Base-by-base conservation (phyloP, 2,797 vertebrate genomes). In the Sphaeramia orbicularis region DNA sequence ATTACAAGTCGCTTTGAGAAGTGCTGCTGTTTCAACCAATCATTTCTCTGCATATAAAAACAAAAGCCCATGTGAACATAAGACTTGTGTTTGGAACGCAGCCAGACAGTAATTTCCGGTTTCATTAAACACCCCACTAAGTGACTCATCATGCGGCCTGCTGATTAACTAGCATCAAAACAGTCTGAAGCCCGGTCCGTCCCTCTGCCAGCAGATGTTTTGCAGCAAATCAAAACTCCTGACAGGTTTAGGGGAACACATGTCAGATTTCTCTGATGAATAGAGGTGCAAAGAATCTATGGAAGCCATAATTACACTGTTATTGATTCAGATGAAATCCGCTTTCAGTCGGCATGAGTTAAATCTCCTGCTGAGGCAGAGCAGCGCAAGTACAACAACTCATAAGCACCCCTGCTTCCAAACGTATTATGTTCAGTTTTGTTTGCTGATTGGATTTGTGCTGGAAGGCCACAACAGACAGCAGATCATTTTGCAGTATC, bases 291-390 rank as follows among this genome's bases (percentile, higher is more conserved):
- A 21, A 57, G 80, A 68, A 85, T 86, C 78, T 84, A 84, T 83
- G 73, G 78, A 76, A 80, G 75, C 55, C 72, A 75, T 86, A 83
- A 88, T 90, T 87, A 86, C 67, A 18, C 37, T 15, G 6, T 78
- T 88, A 92, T 91, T 80, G 86, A 90, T 89, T 88, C 79, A 76
- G 78, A 87, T 87, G 66, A 87, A 88, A 87, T 80, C 70, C 42
- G 54, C 77, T 89, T 76, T 73, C 65, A 59, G 61, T 74, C 48
- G 12, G 60, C 55, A 19, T 14, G 42, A 71, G 77, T 75, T 80
- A 81, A 74, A 83, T 71, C 69, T 72, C 71, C 58, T 65, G 73
- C 54, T 1, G 61, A 61, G 71, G 67, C 47, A 21, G 62, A 57
- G 60, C 14, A 1, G 38, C 14, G 67, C 24, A 1, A 78, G 63